These are phyloP conservation scores for Staurois parvus DNA, from an alignment of 2,797 vertebrate species.

Conservation along the genomic window DNA sequence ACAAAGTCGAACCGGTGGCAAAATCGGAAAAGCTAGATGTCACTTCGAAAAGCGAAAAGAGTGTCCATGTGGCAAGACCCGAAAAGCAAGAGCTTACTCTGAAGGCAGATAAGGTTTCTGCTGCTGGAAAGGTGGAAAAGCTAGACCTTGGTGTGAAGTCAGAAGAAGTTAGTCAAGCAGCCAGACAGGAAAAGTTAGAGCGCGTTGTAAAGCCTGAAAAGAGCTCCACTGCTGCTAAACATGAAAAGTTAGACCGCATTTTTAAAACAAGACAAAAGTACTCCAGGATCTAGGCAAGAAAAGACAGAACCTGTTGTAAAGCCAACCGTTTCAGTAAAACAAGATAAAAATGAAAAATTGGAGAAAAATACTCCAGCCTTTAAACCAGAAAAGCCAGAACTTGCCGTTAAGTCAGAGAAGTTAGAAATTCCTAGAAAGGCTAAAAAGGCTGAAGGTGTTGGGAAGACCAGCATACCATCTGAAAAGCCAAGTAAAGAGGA, in stretches of 20 bases:
- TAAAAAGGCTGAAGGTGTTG: constrained; percentile 14
- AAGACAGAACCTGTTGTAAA: constrained; percentile 21
- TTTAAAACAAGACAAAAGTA: constrained; percentile 59
- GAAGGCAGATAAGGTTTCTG: constrained; percentile 33
- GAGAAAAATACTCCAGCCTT: constrained; percentile 3
- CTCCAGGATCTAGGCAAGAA: neutral
- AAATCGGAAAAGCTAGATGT: constrained; percentile 67
- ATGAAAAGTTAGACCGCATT: constrained; percentile 65
- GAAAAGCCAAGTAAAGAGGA: constrained; percentile 35
- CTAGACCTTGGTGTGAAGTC: constrained; percentile 16
- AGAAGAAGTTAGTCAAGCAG: constrained; percentile 17
- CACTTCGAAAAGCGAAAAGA: constrained; percentile 64
- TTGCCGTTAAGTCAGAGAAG: constrained; percentile 64
- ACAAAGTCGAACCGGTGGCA: neutral
- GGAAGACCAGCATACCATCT: constrained; percentile 9
- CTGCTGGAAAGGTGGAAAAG: constrained; percentile 21
- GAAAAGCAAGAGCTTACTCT: constrained; percentile 31
- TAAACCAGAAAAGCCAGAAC: constrained; percentile 60
- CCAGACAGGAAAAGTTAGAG: constrained; percentile 31
- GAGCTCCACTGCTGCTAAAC: neutral
- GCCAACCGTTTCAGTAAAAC: neutral
- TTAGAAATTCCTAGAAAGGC: constrained; percentile 4
- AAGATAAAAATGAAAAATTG: constrained; percentile 32
- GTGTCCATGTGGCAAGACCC: constrained; percentile 28
- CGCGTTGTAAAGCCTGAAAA: constrained; percentile 39